phyloP scores from a whole-genome alignment of 2,797 vertebrate species.

The Chrysocyon brachyurus region DNA sequence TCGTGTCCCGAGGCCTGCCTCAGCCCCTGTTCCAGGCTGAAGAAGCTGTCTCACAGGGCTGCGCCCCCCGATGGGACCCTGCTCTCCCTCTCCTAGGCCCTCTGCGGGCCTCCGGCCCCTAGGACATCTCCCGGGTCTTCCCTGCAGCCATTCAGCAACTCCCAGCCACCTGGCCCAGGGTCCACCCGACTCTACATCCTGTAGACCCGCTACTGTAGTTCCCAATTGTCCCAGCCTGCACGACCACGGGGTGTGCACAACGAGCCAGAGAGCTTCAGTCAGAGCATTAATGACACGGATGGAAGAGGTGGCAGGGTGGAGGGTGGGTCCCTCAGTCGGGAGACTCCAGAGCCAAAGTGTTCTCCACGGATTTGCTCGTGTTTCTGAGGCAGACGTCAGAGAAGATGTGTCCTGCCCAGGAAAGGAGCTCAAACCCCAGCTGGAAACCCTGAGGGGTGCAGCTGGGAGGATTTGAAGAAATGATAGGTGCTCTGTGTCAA shows the following conservation, averaged over 20 bases:
- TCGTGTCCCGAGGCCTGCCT: background rate
- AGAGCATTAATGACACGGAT: background rate
- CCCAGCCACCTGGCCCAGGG: background rate
- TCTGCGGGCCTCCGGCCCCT: background rate
- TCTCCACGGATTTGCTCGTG: background rate
- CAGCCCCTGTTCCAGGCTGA: background rate
- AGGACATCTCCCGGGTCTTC: accelerated
- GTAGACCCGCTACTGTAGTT: background rate
- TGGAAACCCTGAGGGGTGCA: background rate
- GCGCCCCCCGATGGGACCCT: background rate
- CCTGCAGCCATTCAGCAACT: background rate
- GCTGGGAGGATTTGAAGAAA: background rate
- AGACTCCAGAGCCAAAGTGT: background rate
- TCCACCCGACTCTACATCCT: background rate
- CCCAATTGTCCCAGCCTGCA: accelerated
- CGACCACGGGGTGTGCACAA: background rate
- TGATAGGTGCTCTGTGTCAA: accelerated
- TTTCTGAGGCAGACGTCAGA: background rate
- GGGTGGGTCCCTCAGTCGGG: background rate
- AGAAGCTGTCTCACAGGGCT: background rate
- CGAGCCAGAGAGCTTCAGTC: accelerated
- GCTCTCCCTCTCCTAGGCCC: background rate
- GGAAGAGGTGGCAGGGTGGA: background rate
- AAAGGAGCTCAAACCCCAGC: background rate
- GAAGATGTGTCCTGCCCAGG: too few relatives aligned